Conservation (phyloP, 2,113 vertebrate genomes). For the Grammomys dolichurus region DNA sequence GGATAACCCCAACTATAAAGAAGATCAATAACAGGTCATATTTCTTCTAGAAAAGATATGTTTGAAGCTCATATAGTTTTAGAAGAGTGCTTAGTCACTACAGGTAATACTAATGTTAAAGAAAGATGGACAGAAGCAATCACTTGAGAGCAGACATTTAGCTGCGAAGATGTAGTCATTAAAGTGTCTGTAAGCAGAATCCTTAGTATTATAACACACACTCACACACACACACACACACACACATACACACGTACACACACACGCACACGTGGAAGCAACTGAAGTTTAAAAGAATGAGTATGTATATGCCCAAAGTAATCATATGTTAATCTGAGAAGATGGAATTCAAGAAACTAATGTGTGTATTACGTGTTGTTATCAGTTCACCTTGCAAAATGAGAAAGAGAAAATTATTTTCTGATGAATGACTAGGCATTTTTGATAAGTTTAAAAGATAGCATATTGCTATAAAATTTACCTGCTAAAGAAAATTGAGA, state of each 20-base stretch:
- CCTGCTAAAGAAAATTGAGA: slow-evolving; percentile 48
- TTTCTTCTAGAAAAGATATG: background rate
- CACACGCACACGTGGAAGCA: background rate
- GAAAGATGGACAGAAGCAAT: background rate
- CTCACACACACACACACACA: background rate
- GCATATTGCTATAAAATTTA: background rate
- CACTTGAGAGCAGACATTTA: background rate
- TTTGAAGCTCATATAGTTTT: slow-evolving; percentile 24
- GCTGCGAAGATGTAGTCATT: background rate
- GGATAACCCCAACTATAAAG: slow-evolving; percentile 34
- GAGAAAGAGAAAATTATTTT: slow-evolving; percentile 54
- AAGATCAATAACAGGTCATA: background rate
- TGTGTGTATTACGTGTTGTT: background rate
- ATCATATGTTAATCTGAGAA: slow-evolving; percentile 10
- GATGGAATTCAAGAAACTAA: background rate
- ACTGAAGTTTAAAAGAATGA: background rate
- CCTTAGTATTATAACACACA: background rate
- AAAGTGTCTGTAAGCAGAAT: background rate
- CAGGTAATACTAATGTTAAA: background rate
- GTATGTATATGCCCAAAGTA: slow-evolving; percentile 15
- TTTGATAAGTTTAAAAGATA: slow-evolving; percentile 23
- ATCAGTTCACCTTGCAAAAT: slow-evolving; percentile 38
- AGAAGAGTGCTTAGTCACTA: background rate
- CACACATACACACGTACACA: background rate
- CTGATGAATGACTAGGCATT: slow-evolving; percentile 11